phyloP scores from a whole-genome alignment of 2,888 invertebrate genomes.

The Acanthosepion pharaonis region DNA sequence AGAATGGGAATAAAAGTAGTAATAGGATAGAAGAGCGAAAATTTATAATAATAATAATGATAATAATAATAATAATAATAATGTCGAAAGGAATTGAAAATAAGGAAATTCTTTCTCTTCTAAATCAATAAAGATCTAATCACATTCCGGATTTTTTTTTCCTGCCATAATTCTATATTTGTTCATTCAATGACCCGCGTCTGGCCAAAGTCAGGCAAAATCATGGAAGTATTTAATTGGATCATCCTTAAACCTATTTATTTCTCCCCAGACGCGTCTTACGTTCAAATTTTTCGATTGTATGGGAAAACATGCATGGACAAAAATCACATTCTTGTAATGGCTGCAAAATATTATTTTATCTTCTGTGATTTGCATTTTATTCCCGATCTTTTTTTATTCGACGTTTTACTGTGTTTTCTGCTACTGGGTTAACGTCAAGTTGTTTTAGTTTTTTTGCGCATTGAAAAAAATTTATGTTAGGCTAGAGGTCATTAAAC shows the following conservation, averaged over 20 bases:
- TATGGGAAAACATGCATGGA: not conserved
- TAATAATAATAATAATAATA: conserved; percentile 15
- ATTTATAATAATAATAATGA: too few relatives aligned
- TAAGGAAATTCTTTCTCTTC: not conserved
- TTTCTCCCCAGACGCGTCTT: not conserved
- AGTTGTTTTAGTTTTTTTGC: not conserved
- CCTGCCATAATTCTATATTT: not conserved
- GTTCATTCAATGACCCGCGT: not conserved
- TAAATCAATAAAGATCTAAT: not conserved
- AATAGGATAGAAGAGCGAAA: not conserved
- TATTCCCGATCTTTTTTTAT: not conserved
- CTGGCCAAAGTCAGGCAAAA: not conserved
- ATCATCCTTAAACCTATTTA: not conserved
- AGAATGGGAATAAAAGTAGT: not conserved
- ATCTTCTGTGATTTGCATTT: not conserved
- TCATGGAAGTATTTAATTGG: not conserved
- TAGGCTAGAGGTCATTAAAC: not conserved
- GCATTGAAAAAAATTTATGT: not conserved
- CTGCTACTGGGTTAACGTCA: not conserved
- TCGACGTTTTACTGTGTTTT: not conserved
- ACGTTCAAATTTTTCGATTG: not conserved
- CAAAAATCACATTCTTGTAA: not conserved
- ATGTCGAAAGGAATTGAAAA: not conserved
- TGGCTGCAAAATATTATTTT: not conserved
- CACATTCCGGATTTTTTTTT: not conserved